Evolutionary conservation across 1,140 invertebrate species (phyloP).

Genomic region (Drosophila ironensis): DNA sequence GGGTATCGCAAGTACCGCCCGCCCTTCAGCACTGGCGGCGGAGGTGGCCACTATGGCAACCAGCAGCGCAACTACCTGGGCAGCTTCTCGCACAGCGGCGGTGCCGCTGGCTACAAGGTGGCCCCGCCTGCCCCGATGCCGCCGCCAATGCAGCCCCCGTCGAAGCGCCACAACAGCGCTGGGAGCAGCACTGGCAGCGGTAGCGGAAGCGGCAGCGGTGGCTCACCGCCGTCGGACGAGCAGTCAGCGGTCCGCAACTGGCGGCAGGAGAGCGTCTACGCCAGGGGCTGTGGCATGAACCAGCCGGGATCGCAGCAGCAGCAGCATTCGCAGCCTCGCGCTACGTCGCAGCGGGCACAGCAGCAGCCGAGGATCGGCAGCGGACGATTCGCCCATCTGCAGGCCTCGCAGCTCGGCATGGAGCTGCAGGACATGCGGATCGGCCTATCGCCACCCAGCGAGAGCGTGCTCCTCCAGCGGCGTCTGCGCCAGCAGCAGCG

Average conservation of each 20-base stretch:
- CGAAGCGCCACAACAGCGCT: conserved; percentile 18
- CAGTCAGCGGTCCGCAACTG: conserved; percentile 69
- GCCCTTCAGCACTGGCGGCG: conserved; percentile 64
- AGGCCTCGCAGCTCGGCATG: conserved; percentile 52
- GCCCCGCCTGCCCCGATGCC: conserved; percentile 20
- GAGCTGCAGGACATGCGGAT: conserved; percentile 81
- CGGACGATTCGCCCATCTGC: conserved; percentile 52
- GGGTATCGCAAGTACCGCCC: conserved; percentile 68
- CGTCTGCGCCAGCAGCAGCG: conserved; percentile 82
- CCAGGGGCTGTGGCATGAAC: conserved; percentile 58
- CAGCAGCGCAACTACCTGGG: conserved; percentile 77
- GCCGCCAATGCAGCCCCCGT: conserved; percentile 14
- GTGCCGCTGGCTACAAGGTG: conserved; percentile 55
- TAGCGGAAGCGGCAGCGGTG: conserved; percentile 56
- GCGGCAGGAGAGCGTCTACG: conserved; percentile 75
- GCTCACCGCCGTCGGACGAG: conserved; percentile 73
- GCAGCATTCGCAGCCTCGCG: conserved; percentile 7
- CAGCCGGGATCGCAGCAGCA: conserved; percentile 24
- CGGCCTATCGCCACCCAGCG: conserved; percentile 92
- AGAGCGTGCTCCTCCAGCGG: conserved; percentile 91
- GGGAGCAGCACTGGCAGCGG: conserved; percentile 48
- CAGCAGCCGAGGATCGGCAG: conserved; percentile 56
- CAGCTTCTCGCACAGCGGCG: conserved; percentile 67
- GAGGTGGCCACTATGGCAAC: conserved; percentile 65
- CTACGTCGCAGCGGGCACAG: conserved; percentile 26